Evolutionary conservation across 2,113 vertebrate genomes (phyloP), one percentile per base, ranked within the genome.

Genomic region (Mustelus asterias): DNA sequence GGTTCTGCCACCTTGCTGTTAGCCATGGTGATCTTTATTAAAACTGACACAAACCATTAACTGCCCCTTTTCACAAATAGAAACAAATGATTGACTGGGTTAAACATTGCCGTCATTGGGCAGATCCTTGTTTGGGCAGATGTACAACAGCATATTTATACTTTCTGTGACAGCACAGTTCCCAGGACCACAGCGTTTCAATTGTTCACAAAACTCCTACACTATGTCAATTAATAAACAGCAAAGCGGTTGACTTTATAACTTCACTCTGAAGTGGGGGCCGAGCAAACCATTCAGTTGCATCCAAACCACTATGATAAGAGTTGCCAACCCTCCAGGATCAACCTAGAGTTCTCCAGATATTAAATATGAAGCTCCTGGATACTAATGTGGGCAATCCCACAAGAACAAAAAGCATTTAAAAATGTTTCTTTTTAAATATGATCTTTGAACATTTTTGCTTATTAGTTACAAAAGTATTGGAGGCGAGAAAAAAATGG

Each of bases 1-100:
- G 29, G 24, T 72, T 10, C 44, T 76, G 94, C 67, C 37, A 54
- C 29, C 69, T 95, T 95, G 44, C 69, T 72, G 37, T 72, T 54
- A 13, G n/a, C 37, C 16, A 5, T 24, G 26, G 41, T 95, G 94
- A 93, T 72, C 69, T 24, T 76, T 95, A 95, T 95, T 95, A 70
- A 95, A 95, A 48, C 67, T 95, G 94, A 95, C 94, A 95, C 41
- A 95, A 72, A 37, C 94, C 94, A 95, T 95, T 95, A 95, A 76
- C 94, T 72, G 41, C 67, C 94, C 44, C 67, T 95, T 72, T 95
- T 95, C 44, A 54, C 69, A 72, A 95, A 48, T 0, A 8, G 44
- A 44, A 54, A 29, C 13, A 20, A 48, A 33, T 95, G 69, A 95
- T 54, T 95, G 94, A 72, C 44, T 72, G 69, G 69, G 41, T 95